Percentiles rank a stretch among this genome's conserved stretches.
phyloP scores from a whole-genome alignment of 2,888 invertebrate species.

The Aleiodes testaceus region DNA sequence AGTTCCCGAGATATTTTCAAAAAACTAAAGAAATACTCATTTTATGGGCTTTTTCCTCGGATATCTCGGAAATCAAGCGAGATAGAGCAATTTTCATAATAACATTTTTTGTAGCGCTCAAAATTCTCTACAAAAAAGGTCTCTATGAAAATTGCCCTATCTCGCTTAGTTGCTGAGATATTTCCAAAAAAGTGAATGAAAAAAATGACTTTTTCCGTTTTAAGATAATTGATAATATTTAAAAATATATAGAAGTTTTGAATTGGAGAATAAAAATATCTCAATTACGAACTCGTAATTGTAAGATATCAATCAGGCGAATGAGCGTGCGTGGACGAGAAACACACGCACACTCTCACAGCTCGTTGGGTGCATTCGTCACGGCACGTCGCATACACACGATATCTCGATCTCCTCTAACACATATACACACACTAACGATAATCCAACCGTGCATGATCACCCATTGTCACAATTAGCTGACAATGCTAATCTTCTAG shows the following conservation, averaged over 20 bases:
- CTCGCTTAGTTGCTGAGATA: too few species aligned
- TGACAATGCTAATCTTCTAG: constrained; percentile 27
- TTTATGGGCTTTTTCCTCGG: too few species aligned
- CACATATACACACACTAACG: not conserved
- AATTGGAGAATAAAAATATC: constrained; percentile 28
- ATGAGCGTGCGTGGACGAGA: constrained; percentile 2
- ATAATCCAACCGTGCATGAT: not conserved
- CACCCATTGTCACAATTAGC: constrained; percentile 31
- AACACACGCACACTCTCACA: constrained; percentile 11
- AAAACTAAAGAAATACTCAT: too few species aligned
- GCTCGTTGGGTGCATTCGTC: constrained; percentile 34
- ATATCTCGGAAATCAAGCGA: too few species aligned
- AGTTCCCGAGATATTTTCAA: too few species aligned
- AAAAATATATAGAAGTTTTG: not conserved
- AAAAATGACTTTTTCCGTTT: too few species aligned
- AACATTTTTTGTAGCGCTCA: too few species aligned
- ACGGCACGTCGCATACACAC: constrained; percentile 30
- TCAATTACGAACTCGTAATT: constrained; percentile 34
- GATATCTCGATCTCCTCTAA: constrained; percentile 33
- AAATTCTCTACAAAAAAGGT: too few species aligned
- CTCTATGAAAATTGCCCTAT: too few species aligned
- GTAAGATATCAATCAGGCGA: constrained; percentile 38
- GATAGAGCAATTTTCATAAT: too few species aligned
- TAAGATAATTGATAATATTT: not conserved
- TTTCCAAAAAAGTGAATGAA: too few species aligned